Conservation (phyloP, 2,888 invertebrate species). For the Tenthredo mesomela region DNA sequence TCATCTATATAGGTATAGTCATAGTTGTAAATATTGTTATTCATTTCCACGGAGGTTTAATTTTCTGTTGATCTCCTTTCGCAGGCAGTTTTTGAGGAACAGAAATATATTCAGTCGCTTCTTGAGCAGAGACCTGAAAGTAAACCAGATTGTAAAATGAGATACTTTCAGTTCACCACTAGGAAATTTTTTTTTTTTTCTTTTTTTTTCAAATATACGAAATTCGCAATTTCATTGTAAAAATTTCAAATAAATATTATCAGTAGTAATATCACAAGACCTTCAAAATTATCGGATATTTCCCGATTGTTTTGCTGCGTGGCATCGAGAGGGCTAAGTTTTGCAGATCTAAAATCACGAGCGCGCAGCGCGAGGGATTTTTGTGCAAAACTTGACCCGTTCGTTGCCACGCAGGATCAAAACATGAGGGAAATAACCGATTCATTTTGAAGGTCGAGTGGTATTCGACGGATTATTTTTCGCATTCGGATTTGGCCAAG, state of each 20-base stretch:
- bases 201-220: not conserved
- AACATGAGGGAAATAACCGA: no score
- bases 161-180: slow-evolving; percentile 16
- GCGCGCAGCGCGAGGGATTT: no score
- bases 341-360: no score
- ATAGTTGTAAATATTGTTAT: slow-evolving; percentile 52
- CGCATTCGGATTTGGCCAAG: no score
- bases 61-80: slow-evolving; percentile 67
- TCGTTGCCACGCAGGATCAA: no score
- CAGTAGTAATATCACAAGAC: no score
- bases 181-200: not conserved
- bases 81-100: slow-evolving; percentile 66
- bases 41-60: slow-evolving; percentile 77
- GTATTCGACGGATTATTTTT: no score
- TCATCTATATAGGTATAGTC: not conserved
- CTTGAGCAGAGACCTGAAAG: slow-evolving; percentile 66
- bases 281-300: no score
- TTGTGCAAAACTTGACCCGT: no score
- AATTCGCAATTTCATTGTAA: not conserved
- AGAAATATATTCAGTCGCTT: slow-evolving; percentile 69
- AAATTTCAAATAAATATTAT: not conserved
- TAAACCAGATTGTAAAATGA: slow-evolving; percentile 9
- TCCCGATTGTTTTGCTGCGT: no score
- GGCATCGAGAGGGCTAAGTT: no score
- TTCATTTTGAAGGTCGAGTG: no score